Percentiles rank a stretch among this genome's conserved stretches.
Conservation (phyloP, 1,140 invertebrate species). For the Rhyzopertha dominica region DNA sequence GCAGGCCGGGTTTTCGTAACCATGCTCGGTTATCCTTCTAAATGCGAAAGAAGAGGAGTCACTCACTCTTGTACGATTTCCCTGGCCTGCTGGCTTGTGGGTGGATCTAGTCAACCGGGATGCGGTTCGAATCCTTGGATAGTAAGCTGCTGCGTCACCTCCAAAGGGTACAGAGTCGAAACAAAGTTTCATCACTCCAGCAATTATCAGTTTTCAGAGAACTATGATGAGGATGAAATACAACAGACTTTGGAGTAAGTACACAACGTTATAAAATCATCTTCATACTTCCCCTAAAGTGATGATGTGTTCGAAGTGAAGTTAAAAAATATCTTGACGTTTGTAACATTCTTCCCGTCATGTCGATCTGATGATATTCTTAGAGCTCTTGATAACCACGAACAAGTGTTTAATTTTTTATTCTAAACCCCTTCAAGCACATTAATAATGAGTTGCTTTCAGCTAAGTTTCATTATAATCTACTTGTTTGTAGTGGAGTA, state of each 20-base stretch:
- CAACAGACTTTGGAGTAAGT: constrained; percentile 1
- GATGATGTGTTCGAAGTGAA: too few species aligned
- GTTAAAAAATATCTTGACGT: too few species aligned
- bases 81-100: constrained; percentile 66
- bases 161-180: constrained; percentile 9
- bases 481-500: too few species aligned
- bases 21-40: constrained; percentile 55
- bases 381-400: too few species aligned
- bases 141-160: constrained; percentile 60
- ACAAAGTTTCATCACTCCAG: background rate
- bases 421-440: too few species aligned
- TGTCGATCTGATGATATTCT: too few species aligned
- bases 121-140: constrained; percentile 61
- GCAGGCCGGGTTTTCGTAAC: constrained; percentile 51
- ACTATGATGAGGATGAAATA: background rate
- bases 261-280: too few species aligned
- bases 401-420: too few species aligned
- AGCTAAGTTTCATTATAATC: too few species aligned
- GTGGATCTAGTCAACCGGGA: constrained; percentile 56
- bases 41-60: constrained; percentile 53
- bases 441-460: too few species aligned
- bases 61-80: constrained; percentile 59
- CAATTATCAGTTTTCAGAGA: background rate
- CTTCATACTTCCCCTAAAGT: too few species aligned
- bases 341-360: too few species aligned